Evolutionary conservation across 1,140 invertebrate genomes (phyloP).

Genomic region (Ceratoteleas bidentatus): DNA sequence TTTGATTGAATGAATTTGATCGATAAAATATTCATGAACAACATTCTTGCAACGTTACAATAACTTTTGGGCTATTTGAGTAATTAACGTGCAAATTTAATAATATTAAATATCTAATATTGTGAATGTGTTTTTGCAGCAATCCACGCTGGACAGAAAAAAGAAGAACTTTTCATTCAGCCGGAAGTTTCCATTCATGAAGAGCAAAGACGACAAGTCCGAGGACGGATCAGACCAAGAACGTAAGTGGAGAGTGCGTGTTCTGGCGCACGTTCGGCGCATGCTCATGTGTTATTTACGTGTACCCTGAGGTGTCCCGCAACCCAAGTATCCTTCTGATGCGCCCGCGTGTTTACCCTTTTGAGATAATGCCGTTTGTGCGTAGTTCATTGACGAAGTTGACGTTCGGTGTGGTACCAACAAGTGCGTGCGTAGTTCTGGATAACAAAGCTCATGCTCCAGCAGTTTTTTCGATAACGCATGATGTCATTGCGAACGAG

Average conservation of each 20-base stretch:
- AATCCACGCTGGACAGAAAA: slow-evolving; percentile 96
- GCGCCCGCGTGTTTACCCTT: slow-evolving; percentile 40
- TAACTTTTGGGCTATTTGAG: too few relatives aligned
- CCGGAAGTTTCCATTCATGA: slow-evolving; percentile 98
- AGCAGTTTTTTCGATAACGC: slow-evolving; percentile 10
- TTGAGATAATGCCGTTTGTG: slow-evolving; percentile 49
- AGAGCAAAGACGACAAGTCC: slow-evolving; percentile 98
- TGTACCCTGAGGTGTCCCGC: slow-evolving; percentile 60
- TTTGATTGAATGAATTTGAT: too few relatives aligned
- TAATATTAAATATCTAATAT: too few relatives aligned
- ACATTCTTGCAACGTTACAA: too few relatives aligned
- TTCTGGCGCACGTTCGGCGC: slow-evolving; percentile 62
- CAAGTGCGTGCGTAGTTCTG: slow-evolving; percentile 12
- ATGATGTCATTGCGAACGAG: slow-evolving; percentile 21
- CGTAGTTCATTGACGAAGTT: slow-evolving; percentile 59
- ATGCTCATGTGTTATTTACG: slow-evolving; percentile 67
- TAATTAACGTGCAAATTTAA: too few relatives aligned
- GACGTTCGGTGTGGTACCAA: slow-evolving; percentile 27
- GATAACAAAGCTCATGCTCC: slow-evolving; percentile 18
- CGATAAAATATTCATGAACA: too few relatives aligned
- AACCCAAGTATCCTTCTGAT: slow-evolving; percentile 60
- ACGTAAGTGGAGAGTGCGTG: slow-evolving; percentile 88
- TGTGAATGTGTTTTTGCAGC: slow-evolving; percentile 82
- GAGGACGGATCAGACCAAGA: slow-evolving; percentile 99
- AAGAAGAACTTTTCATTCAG: slow-evolving; percentile 99